Evolutionary conservation across 2,888 invertebrate species (phyloP), one percentile per base, ranked within the genome.

Genomic region (Agrochola lychnidis): DNA sequence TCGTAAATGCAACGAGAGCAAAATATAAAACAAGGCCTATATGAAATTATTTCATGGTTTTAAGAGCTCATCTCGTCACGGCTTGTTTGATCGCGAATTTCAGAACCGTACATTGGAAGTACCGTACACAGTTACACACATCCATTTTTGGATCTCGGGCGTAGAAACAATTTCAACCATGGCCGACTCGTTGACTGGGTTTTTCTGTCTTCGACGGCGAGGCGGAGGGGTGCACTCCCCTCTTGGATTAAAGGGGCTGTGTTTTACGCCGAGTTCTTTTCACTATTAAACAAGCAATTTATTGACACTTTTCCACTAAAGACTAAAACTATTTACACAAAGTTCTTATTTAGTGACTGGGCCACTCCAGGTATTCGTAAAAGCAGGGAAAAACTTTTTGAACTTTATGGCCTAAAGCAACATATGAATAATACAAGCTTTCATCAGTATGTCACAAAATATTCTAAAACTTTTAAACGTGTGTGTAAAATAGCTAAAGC

Each of bases 21-120:
- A 69, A 70, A 56, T 61, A 53, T 40, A 56, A 66, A 56, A 66
- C 10, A 56, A 16, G 42, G 0, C 14, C 16, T 22, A 45, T 69
- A 69, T 25, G 30, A 42, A 36, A 70, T 53, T 51, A 70, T 82
- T 77, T 59, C 19, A 77, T 62, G 36, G 40, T 77, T 78, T 45
- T 30, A 80, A 53, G 57, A 57, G 64, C 45, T 12, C 59, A 61
- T 64, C 56, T 80, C 70, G 83, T 78, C 53, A 61, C 45, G 77
- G 48, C 53, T 82, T 36, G 79, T 78, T 78, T 70, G 30, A 12
- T 45, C 4, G 51, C 51, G 30, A 83, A 61, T 77, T 80, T 77
- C 61, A 78, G 61, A 57, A 57, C 25, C 68, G 53, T 64, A 71
- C 19, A 5, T 61, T 25, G 14, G n/a, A 42, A 82, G 42, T 42